Conservation (phyloP, 2,888 invertebrate species). For the Limenitis camilla region DNA sequence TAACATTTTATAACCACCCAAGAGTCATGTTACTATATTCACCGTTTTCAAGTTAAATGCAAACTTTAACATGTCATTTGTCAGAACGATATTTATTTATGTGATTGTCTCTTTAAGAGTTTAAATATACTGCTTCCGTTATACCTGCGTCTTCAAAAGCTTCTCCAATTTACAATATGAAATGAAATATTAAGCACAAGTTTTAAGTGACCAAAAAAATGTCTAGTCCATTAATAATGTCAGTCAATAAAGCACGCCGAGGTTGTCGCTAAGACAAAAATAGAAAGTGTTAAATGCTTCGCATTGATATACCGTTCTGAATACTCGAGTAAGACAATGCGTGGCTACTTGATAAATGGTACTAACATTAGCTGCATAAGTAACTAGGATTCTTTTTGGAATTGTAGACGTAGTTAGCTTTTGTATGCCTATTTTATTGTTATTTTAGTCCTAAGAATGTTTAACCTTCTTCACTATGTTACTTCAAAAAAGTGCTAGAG, state of each 20-base stretch:
- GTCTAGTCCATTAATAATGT: constrained; percentile 37
- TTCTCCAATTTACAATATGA: background rate
- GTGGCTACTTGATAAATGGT: constrained; percentile 31
- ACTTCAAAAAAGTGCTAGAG: no score
- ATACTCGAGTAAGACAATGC: constrained; percentile 40
- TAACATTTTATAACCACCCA: constrained; percentile 8
- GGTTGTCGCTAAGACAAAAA: constrained; percentile 42
- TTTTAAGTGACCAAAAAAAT: background rate
- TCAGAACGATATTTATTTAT: no score
- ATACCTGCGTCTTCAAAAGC: no score
- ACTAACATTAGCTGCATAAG: constrained; percentile 22
- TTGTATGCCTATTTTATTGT: background rate
- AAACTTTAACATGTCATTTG: background rate
- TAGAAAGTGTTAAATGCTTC: constrained; percentile 65
- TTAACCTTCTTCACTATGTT: no score
- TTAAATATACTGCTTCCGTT: no score
- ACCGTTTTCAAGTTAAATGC: background rate
- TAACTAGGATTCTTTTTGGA: constrained; percentile 20
- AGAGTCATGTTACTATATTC: background rate
- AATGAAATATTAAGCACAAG: background rate
- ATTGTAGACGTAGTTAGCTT: constrained; percentile 9
- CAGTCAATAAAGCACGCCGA: constrained; percentile 43
- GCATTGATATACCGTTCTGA: constrained; percentile 44
- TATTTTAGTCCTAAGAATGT: background rate
- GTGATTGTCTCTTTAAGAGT: no score